Percentiles rank a stretch among this genome's conserved stretches.
Evolutionary conservation across 2,888 invertebrate genomes (phyloP).

Genomic region (Philereme vetulata): DNA sequence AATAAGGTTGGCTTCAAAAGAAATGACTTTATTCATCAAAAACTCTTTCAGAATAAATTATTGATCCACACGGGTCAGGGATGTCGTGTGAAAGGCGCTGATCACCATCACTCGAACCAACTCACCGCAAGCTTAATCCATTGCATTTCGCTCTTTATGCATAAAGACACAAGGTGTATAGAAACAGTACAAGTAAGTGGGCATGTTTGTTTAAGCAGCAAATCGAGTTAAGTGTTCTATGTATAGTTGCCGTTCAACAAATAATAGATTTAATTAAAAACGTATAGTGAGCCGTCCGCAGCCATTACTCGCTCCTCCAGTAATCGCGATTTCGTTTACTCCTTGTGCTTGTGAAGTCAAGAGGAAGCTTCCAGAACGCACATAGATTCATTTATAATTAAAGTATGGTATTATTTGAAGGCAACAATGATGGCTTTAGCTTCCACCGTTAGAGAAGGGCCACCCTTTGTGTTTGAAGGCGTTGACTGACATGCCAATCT

Average conservation of each 20-base stretch:
- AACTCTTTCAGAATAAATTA: constrained; percentile 43
- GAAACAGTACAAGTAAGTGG: not conserved
- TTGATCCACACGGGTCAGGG: constrained; percentile 44
- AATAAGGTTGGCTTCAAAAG: constrained; percentile 1
- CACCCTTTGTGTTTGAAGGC: not conserved
- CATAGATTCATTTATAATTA: constrained; percentile 15
- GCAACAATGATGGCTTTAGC: not conserved
- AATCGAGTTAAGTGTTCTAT: constrained; percentile 44
- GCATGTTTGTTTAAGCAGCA: constrained; percentile 45
- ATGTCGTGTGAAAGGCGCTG: constrained; percentile 48
- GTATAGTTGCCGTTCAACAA: constrained; percentile 36
- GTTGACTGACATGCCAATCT: constrained; percentile 11
- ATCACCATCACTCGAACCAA: constrained; percentile 29
- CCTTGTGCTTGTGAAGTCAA: constrained; percentile 18
- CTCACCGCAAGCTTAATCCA: not conserved
- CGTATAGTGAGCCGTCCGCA: constrained; percentile 33
- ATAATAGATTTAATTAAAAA: constrained; percentile 53
- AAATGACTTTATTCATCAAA: constrained; percentile 37
- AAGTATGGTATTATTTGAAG: not conserved
- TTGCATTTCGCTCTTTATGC: constrained; percentile 7
- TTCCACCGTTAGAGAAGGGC: not conserved
- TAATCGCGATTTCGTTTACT: constrained; percentile 22
- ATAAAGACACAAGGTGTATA: constrained; percentile 8
- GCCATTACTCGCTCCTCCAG: constrained; percentile 16
- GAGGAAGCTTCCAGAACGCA: constrained; percentile 6